These are phyloP conservation scores for Cephus pulcher DNA, from an alignment of 2,888 invertebrate species.

Conservation along the genomic window DNA sequence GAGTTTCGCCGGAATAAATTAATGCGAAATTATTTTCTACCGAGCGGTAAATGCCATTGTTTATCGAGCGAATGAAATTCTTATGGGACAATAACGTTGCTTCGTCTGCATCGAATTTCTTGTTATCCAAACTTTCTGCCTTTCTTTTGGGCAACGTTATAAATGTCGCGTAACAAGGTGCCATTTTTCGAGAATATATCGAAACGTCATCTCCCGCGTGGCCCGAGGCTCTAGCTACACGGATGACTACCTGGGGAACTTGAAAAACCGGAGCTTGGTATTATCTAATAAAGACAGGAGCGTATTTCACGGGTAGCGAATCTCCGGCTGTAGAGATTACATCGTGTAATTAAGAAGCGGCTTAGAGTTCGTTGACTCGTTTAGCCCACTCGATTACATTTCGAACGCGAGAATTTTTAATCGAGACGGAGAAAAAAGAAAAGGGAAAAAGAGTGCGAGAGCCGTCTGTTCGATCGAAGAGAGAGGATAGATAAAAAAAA, in stretches of 20 bases:
- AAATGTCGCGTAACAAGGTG: background rate
- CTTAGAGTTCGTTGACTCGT: slow-evolving; percentile 54
- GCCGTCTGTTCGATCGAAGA: background rate
- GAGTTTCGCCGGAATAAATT: slow-evolving; percentile 8
- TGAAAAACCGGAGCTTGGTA: slow-evolving; percentile 18
- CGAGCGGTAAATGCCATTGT: slow-evolving; percentile 12
- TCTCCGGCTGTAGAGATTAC: slow-evolving; percentile 44
- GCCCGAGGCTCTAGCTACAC: background rate
- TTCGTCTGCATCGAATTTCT: background rate
- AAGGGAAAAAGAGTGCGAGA: background rate
- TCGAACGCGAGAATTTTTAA: background rate
- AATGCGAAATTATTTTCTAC: slow-evolving; percentile 1
- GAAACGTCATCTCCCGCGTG: background rate
- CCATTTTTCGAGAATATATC: background rate
- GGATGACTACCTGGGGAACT: background rate
- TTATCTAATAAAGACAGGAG: background rate
- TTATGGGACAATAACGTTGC: background rate
- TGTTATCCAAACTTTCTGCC: background rate
- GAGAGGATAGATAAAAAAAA: background rate
- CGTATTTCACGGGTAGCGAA: background rate
- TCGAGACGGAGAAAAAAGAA: background rate
- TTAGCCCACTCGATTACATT: slow-evolving; percentile 15
- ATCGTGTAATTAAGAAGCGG: slow-evolving; percentile 61
- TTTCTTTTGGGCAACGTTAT: background rate
- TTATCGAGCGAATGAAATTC: slow-evolving; percentile 13